phyloP scores from a whole-genome alignment of 2,888 invertebrate species.

The Eucera pruinosa region DNA sequence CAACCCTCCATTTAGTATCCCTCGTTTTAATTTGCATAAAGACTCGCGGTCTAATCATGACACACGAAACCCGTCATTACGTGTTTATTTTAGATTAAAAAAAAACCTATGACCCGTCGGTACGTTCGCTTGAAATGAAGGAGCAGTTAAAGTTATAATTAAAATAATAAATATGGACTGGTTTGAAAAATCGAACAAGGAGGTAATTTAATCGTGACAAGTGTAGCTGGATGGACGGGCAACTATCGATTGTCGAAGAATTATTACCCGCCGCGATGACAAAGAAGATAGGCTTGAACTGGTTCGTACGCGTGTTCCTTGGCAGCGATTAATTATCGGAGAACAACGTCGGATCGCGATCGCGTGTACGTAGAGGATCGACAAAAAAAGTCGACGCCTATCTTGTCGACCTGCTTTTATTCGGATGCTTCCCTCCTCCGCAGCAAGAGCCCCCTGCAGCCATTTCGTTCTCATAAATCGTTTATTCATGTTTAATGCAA shows the following conservation, averaged over 20 bases:
- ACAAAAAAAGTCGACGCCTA: constrained; percentile 39
- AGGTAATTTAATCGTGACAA: constrained; percentile 58
- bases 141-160: no score
- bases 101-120: no score
- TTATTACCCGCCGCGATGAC: constrained; percentile 79
- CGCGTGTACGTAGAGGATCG: constrained; percentile 46
- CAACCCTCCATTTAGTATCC: no score
- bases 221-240: constrained; percentile 30
- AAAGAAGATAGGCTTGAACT: constrained; percentile 75
- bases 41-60: no score
- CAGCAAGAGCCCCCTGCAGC: constrained; percentile 39
- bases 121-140: no score
- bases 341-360: constrained; percentile 67
- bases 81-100: no score
- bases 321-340: constrained; percentile 78
- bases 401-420: constrained; percentile 56
- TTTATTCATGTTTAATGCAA: constrained; percentile 83
- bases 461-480: constrained; percentile 77
- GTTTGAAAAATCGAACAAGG: constrained; percentile 24
- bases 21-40: no score
- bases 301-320: constrained; percentile 58
- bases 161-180: neutral
- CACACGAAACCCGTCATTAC: no score
- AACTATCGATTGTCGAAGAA: constrained; percentile 67
- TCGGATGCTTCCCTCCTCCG: constrained; percentile 29